These are phyloP conservation scores for Chironomus tentans DNA, from an alignment of 2,888 invertebrate genomes.

Conservation along the genomic window DNA sequence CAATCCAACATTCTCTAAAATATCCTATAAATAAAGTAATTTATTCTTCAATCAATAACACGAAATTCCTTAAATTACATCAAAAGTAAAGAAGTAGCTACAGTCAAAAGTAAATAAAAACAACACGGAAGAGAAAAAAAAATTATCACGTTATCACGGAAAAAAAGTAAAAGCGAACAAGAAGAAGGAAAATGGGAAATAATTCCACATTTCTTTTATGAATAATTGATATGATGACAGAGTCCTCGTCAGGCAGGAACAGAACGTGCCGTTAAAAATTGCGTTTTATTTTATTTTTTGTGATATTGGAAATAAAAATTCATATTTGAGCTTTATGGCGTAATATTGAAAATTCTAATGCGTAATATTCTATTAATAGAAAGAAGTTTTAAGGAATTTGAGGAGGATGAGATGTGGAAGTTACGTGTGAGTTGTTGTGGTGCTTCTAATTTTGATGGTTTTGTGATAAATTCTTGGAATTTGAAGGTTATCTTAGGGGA, in stretches of 20 bases:
- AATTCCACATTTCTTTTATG: not conserved
- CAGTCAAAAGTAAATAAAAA: not conserved
- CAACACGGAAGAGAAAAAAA: not conserved
- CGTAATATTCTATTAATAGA: not conserved
- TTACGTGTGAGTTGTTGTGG: too few species aligned
- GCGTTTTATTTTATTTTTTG: not conserved
- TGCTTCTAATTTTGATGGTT: too few species aligned
- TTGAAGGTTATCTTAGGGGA: too few species aligned
- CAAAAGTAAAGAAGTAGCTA: not conserved
- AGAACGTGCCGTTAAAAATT: not conserved
- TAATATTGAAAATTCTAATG: not conserved
- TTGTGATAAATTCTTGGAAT: too few species aligned
- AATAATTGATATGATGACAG: not conserved
- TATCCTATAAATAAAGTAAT: too few species aligned
- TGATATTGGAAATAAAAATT: too few species aligned
- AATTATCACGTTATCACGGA: not conserved
- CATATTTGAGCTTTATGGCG: not conserved
- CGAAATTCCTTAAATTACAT: not conserved
- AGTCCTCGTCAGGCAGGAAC: not conserved
- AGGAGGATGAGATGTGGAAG: too few species aligned
- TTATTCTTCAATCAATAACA: not conserved
- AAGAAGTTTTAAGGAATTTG: too few species aligned
- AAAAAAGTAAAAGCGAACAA: too few species aligned
- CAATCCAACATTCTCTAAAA: too few species aligned
- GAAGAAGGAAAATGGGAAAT: not conserved